phyloP scores from a whole-genome alignment of 2,797 vertebrate species.

The Spinus pinus region DNA sequence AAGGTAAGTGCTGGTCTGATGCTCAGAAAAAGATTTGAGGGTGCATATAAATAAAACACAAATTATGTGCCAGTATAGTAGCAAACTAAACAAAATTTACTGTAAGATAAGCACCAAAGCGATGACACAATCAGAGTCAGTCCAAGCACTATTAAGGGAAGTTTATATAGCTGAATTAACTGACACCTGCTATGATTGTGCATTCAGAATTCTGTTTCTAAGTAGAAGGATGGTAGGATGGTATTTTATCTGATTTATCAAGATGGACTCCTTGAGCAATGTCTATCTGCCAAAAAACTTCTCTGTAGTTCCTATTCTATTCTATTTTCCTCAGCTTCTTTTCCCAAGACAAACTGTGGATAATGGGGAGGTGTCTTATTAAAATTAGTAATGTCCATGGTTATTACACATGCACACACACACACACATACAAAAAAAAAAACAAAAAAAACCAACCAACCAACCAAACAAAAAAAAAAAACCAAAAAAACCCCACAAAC shows the following conservation, averaged over 20 bases:
- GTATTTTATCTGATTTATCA: background rate
- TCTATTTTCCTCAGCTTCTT: background rate
- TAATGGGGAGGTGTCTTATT: background rate
- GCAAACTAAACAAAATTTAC: background rate
- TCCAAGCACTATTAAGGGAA: background rate
- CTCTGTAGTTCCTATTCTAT: background rate
- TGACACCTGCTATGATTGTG: background rate
- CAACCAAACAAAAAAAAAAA: too few species aligned
- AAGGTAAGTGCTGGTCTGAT: background rate
- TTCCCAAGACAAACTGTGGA: background rate
- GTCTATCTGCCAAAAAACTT: background rate
- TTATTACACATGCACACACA: background rate
- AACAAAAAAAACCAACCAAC: background rate
- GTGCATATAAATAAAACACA: background rate
- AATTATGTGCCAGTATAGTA: background rate
- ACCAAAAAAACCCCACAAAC: too few species aligned
- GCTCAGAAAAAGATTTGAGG: background rate
- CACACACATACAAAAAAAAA: background rate
- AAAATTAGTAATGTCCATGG: background rate
- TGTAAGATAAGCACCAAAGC: background rate
- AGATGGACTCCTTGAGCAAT: background rate
- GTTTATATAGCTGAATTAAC: background rate
- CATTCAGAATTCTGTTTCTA: background rate
- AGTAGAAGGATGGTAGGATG: background rate
- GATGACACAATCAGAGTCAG: accelerated